Evolutionary conservation across 2,888 invertebrate genomes (phyloP).

Genomic region (Ectemnius cavifrons): DNA sequence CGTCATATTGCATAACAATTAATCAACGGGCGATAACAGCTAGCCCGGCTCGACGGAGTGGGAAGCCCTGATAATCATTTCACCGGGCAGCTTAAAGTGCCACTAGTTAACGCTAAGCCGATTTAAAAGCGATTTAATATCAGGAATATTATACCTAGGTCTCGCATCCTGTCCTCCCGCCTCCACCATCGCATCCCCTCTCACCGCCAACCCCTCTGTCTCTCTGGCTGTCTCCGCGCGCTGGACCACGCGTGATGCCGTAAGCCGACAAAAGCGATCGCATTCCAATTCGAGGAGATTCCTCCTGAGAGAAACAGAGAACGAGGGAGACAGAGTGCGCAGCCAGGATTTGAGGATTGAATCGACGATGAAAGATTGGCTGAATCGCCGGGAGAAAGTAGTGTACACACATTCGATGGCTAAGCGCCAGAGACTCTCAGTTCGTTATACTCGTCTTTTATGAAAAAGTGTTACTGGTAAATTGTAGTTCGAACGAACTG

Average conservation of each 20-base stretch:
- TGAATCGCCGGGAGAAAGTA: not conserved
- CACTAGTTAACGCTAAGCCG: slow-evolving; percentile 78
- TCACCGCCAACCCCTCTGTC: not conserved
- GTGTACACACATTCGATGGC: not conserved
- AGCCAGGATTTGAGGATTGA: not conserved
- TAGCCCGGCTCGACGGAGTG: slow-evolving; percentile 72
- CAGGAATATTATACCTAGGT: slow-evolving; percentile 73
- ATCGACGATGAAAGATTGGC: not conserved
- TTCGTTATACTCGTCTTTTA: too few species aligned
- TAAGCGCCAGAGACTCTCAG: too few species aligned
- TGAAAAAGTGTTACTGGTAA: not conserved
- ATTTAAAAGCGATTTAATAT: slow-evolving; percentile 78
- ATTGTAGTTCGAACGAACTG: not conserved
- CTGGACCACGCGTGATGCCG: too few species aligned
- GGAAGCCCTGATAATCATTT: slow-evolving; percentile 78
- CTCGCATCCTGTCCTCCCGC: slow-evolving; percentile 24
- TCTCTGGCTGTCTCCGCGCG: not conserved
- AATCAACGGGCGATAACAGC: slow-evolving; percentile 78
- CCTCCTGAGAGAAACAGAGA: not conserved
- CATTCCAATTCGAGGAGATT: slow-evolving; percentile 1
- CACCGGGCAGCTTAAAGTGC: slow-evolving; percentile 78
- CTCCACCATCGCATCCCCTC: slow-evolving; percentile 8
- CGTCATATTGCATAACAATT: slow-evolving; percentile 79
- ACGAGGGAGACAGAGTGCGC: not conserved
- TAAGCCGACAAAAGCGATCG: slow-evolving; percentile 39